Evolutionary conservation across 2,888 invertebrate species (phyloP).

Genomic region (Mechanitis mazaeus): DNA sequence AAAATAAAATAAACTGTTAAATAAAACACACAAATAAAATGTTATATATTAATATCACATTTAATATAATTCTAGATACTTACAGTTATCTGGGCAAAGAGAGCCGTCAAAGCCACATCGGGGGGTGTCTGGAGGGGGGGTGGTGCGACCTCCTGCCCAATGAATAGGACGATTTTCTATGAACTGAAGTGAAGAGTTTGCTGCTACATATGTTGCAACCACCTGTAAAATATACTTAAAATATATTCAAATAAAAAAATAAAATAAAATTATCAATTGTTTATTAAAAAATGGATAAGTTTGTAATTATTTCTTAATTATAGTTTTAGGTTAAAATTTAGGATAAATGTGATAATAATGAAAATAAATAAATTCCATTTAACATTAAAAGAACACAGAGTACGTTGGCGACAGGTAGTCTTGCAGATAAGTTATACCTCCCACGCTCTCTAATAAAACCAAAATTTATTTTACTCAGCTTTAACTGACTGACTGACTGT

Average conservation of each 20-base stretch:
- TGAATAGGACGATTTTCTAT: conserved; percentile 84
- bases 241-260: background rate
- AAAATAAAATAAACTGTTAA: background rate
- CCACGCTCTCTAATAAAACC: too few species aligned
- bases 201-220: conserved; percentile 93
- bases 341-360: too few species aligned
- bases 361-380: too few species aligned
- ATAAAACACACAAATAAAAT: background rate
- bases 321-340: too few species aligned
- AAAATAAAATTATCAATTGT: background rate
- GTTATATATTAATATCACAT: background rate
- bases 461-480: too few species aligned
- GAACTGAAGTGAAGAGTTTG: conserved; percentile 84
- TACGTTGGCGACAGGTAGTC: too few species aligned
- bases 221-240: conserved; percentile 74
- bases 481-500: too few species aligned
- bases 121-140: conserved; percentile 92
- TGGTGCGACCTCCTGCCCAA: conserved; percentile 88
- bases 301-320: background rate
- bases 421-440: too few species aligned
- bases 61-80: conserved; percentile 43
- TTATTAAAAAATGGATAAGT: conserved; percentile 7
- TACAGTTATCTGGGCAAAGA: conserved; percentile 90
- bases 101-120: conserved; percentile 94
- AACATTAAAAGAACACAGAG: too few species aligned